phyloP scores from a whole-genome alignment of 2,797 vertebrate genomes.

The Lepus oiostolus region DNA sequence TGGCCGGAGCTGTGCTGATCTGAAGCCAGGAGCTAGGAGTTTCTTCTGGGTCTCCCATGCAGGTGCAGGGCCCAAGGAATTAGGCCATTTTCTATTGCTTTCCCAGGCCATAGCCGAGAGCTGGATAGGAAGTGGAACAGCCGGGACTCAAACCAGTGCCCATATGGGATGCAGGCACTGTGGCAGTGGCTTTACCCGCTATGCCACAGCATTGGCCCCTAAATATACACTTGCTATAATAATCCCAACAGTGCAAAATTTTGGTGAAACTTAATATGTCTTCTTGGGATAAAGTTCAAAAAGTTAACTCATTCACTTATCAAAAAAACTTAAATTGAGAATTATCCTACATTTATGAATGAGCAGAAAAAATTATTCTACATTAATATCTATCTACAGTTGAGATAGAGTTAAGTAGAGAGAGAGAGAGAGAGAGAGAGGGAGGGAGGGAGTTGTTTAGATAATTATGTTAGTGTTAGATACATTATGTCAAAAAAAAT shows the following conservation, averaged over 20 bases:
- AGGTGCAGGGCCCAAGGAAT: too few relatives aligned
- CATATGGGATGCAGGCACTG: too few relatives aligned
- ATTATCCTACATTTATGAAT: not conserved
- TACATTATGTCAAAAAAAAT: not conserved
- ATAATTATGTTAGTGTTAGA: not conserved
- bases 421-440: not conserved
- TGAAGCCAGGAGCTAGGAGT: too few relatives aligned
- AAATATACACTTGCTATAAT: not conserved
- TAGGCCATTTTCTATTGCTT: too few relatives aligned
- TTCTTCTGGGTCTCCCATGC: too few relatives aligned
- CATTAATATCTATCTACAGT: not conserved
- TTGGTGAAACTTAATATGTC: not conserved
- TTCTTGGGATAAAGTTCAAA: conserved; percentile 14
- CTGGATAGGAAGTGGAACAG: too few relatives aligned
- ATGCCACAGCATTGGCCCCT: too few relatives aligned
- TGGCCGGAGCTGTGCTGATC: too few relatives aligned
- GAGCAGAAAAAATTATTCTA: not conserved
- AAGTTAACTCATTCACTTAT: not conserved
- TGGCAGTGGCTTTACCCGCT: too few relatives aligned
- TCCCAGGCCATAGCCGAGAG: too few relatives aligned
- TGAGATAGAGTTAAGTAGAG: not conserved
- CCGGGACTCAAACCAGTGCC: too few relatives aligned
- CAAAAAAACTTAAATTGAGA: not conserved
- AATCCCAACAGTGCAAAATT: not conserved
- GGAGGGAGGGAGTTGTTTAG: not conserved